phyloP scores from a whole-genome alignment of 2,113 vertebrate species.

The Neomonachus schauinslandi region DNA sequence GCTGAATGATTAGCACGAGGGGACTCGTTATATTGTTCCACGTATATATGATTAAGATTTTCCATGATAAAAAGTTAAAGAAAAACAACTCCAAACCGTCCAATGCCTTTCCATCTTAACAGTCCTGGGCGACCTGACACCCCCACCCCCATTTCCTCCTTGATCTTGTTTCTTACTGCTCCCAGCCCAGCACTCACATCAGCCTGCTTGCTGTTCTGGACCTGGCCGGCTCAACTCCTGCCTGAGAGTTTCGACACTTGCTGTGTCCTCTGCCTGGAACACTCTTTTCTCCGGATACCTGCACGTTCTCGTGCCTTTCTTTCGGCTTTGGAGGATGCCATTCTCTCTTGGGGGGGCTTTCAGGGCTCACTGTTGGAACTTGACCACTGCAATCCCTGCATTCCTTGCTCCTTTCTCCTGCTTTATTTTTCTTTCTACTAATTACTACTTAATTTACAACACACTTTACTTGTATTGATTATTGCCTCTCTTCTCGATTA shows the following conservation, averaged over 20 bases:
- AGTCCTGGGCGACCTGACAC: neutral
- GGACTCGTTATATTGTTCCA: neutral
- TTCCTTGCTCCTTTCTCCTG: neutral
- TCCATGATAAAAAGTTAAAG: neutral
- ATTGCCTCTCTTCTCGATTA: neutral
- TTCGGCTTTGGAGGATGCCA: neutral
- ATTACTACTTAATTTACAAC: neutral
- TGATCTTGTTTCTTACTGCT: neutral
- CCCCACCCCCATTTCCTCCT: neutral
- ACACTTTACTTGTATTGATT: neutral
- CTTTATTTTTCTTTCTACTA: neutral
- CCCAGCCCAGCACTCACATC: neutral
- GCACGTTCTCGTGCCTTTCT: too few relatives aligned
- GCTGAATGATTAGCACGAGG: neutral
- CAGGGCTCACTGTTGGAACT: rapidly evolving
- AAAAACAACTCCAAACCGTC: neutral
- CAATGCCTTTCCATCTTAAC: neutral
- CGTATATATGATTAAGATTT: neutral
- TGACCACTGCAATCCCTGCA: too few relatives aligned
- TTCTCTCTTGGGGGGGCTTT: neutral
- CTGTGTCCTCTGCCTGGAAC: neutral
- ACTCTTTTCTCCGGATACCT: neutral
- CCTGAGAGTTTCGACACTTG: neutral
- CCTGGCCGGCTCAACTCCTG: neutral
- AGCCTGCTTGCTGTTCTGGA: neutral